Evolutionary conservation across 2,113 vertebrate genomes (phyloP).

Genomic region (Triplophysa tibetana): DNA sequence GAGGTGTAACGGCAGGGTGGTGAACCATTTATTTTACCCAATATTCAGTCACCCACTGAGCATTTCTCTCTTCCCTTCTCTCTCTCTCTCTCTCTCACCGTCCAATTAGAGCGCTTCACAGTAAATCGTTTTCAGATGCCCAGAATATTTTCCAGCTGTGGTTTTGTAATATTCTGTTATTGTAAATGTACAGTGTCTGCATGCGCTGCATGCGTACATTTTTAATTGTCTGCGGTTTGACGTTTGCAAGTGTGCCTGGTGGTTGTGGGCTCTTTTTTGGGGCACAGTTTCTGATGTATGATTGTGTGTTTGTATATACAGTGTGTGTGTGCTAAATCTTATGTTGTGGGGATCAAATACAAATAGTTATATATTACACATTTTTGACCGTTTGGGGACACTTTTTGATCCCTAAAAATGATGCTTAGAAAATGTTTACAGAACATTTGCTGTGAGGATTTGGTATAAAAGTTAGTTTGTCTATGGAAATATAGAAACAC

Average conservation of each 20-base stretch:
- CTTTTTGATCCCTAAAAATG: too few species aligned
- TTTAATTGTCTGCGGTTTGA: slow-evolving; percentile 29
- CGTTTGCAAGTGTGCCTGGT: slow-evolving; percentile 34
- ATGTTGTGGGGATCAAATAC: too few species aligned
- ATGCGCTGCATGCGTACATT: background rate
- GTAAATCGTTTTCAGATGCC: slow-evolving; percentile 53
- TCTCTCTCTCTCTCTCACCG: background rate
- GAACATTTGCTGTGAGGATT: too few species aligned
- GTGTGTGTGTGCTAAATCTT: too few species aligned
- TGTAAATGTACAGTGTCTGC: slow-evolving; percentile 3
- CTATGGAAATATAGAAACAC: too few species aligned
- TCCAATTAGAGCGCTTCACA: slow-evolving; percentile 30
- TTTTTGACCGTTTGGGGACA: too few species aligned
- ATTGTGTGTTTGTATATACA: slow-evolving; percentile 12
- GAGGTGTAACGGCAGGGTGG: slow-evolving; percentile 18
- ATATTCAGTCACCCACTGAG: slow-evolving; percentile 35
- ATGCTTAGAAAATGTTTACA: too few species aligned
- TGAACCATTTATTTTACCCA: background rate
- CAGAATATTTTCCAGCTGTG: slow-evolving; percentile 49
- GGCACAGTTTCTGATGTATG: background rate
- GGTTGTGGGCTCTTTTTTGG: slow-evolving; percentile 21
- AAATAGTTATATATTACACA: too few species aligned
- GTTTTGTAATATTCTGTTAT: slow-evolving; percentile 11
- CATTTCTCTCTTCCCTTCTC: background rate
- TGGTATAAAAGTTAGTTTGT: too few species aligned